Evolutionary conservation across 2,888 invertebrate genomes (phyloP), one percentile per base, ranked within the genome.

Genomic region (Troides aeacus): DNA sequence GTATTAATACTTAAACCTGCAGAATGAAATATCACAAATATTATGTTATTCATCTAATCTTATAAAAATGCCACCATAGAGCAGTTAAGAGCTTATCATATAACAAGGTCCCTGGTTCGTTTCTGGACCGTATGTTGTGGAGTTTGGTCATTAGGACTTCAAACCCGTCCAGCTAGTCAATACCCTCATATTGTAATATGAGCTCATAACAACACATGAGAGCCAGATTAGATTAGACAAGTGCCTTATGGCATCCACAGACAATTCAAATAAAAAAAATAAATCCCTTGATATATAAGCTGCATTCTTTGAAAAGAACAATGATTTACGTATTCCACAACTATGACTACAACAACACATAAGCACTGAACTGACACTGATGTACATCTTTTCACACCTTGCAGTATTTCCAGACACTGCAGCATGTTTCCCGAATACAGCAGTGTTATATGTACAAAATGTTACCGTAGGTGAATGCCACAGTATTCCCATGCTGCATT

Each of bases 291-390:
- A 53, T 18, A n/a, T 53, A 18, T 53, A 18, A n/a, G 53, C n/a
- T 12, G 18, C n/a, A 53, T 53, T 53, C 53, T 53, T 53, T 3
- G 6, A n/a, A 18, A 53, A n/a, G 18, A 18, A 53, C 50, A 50
- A 50, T 18, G 8, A 2, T n/a, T 53, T 53, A 53, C 8, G 8
- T 53, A 18, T 53, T n/a, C n/a, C n/a, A n/a, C 30, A 17, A 46
- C 59, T 46, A 50, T 58, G 17, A n/a, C 42, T 36, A 59, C 24
- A 58, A 24, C 58, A 58, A 65, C n/a, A 42, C 23, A 59, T 42
- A 64, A 46, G 46, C 62, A 62, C 62, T 62, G 24, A 65, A 58
- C 59, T 59, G 42, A 46, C 57, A 64, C 57, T 24, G 42, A 42
- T 65, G 12, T 21, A 56, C 12, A n/a, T 53, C 53, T 18, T 18